Base-by-base conservation (phyloP, 2,888 invertebrate genomes). In the Petrolisthes cinctipes region DNA sequence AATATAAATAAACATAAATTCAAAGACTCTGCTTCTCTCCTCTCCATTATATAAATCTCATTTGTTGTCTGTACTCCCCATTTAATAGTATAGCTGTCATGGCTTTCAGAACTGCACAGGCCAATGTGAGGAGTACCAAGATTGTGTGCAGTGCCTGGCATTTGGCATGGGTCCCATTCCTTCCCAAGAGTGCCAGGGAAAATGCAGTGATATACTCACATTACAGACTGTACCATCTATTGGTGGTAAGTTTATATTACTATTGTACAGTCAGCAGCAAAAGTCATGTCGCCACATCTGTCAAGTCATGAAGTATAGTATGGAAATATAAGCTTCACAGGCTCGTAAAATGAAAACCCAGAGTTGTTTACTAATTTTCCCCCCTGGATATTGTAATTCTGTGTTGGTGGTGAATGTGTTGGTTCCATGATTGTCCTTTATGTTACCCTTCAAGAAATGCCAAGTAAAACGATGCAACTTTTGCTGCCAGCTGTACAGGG, bases 101-200 rank as follows among this genome's bases (percentile, higher is more conserved):
- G 37, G 37, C 37, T 37, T 92, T 73, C 92, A 97, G 96, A 97
- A 97, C 0, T 99, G 99, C 92, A 96, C 97, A 0, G 97, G 97
- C 9, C 95, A 96, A 88, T 99, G 99, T 92, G 95, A 95, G 82
- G 97, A 98, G 92, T 96, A 97, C 92, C 97, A 96, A 93, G 96
- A 96, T 89, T 99, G 99, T 93, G 98, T 99, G 14, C 95, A 98
- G 93, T 99, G 99, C 92, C 96, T 96, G 92, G 96, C 96, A 92
- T 98, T 97, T 93, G 93, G 95, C 91, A 96, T 96, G 56, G 98
- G 98, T 0, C 92, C 92, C 6, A 92, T 92, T 85, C 92, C 92
- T 68, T 4, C 56, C 9, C 94, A 94, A 5, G 94, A 94, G 89
- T 97, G 97, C 92, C 94, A 94, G 17, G 94, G 93, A 71, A 95